These are phyloP conservation scores for Tylochromis polylepis DNA, from an alignment of 2,113 vertebrate species.

Conservation along the genomic window DNA sequence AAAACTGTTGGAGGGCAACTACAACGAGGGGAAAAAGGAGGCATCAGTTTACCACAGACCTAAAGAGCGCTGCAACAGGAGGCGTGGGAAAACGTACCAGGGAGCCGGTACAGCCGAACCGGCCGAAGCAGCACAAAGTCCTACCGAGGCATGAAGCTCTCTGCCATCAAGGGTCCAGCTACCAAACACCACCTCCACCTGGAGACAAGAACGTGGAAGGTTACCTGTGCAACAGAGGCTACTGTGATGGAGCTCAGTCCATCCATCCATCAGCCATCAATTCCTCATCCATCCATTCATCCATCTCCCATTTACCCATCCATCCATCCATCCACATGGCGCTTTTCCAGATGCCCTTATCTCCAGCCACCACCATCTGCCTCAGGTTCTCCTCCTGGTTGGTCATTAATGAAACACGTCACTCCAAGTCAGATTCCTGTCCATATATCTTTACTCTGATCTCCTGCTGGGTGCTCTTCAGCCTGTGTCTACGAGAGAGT, in stretches of 20 bases:
- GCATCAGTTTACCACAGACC: background rate
- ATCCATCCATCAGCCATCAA: background rate
- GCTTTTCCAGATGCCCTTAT: background rate
- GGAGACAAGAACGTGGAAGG: background rate
- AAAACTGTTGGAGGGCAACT: background rate
- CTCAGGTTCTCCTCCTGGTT: background rate
- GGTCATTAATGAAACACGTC: background rate
- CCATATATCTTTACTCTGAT: background rate
- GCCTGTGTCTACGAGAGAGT: background rate
- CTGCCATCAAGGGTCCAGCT: background rate
- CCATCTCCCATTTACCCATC: no score
- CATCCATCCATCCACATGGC: background rate
- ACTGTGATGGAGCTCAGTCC: background rate
- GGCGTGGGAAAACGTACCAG: background rate
- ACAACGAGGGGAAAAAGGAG: background rate
- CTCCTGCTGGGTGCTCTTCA: background rate
- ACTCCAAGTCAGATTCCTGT: background rate
- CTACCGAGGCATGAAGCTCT: background rate
- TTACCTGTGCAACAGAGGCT: background rate
- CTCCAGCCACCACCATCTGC: background rate
- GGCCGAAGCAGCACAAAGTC: background rate
- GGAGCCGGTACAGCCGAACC: accelerated
- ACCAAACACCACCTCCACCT: background rate
- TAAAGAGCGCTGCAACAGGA: background rate
- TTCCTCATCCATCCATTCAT: background rate